Evolutionary conservation across 2,888 invertebrate genomes (phyloP).

Genomic region (Cryptocephalus primarius): DNA sequence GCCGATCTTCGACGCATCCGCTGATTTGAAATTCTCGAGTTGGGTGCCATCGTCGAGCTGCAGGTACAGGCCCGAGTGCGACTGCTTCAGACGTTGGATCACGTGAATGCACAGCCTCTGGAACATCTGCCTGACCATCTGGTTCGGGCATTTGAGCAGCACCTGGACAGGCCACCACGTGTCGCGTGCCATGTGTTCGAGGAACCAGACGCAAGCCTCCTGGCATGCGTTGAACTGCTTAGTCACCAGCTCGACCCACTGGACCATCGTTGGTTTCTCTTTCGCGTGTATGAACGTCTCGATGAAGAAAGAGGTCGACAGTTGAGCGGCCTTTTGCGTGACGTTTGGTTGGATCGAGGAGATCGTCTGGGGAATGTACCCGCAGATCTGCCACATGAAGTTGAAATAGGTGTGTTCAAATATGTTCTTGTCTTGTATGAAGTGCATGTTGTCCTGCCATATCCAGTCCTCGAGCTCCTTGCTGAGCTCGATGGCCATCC

Average conservation of each 20-base stretch:
- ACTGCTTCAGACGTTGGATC: slow-evolving; percentile 69
- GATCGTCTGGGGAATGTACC: slow-evolving; percentile 83
- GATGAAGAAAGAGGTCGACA: slow-evolving; percentile 89
- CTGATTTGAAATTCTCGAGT: slow-evolving; percentile 25
- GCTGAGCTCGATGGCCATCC: slow-evolving; percentile 42
- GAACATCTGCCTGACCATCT: slow-evolving; percentile 95
- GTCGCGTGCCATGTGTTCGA: slow-evolving; percentile 85
- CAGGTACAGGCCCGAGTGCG: slow-evolving; percentile 51
- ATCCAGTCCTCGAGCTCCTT: slow-evolving; percentile 89
- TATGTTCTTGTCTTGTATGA: slow-evolving; percentile 88
- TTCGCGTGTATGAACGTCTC: slow-evolving; percentile 96
- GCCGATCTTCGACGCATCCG: slow-evolving; percentile 48
- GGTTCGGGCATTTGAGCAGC: slow-evolving; percentile 90
- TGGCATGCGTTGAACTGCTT: slow-evolving; percentile 90
- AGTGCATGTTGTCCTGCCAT: slow-evolving; percentile 95
- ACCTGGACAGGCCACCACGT: slow-evolving; percentile 93
- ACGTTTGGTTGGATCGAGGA: slow-evolving; percentile 68
- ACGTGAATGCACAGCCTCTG: slow-evolving; percentile 91
- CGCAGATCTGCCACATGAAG: slow-evolving; percentile 95
- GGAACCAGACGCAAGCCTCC: slow-evolving; percentile 83
- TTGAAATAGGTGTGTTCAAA: slow-evolving; percentile 94
- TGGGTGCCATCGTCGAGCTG: slow-evolving; percentile 36
- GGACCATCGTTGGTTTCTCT: slow-evolving; percentile 95
- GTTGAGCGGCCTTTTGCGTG: slow-evolving; percentile 73
- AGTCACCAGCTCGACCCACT: slow-evolving; percentile 90